Base-by-base conservation (phyloP, 2,888 invertebrate genomes). In the Drosophila multiciliata region DNA sequence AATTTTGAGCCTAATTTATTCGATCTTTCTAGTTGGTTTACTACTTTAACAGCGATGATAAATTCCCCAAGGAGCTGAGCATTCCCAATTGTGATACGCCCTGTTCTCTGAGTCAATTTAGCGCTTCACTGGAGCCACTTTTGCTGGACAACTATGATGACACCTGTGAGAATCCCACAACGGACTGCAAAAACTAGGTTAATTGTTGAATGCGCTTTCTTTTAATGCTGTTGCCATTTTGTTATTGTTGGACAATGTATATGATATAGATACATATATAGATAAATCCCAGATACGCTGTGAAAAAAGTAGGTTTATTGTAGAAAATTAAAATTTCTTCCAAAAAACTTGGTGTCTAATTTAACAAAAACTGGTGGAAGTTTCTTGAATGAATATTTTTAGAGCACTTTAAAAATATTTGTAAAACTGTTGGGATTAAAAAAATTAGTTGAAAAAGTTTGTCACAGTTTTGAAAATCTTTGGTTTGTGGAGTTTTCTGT, bases 91-190 rank as follows among this genome's bases (percentile, higher is more conserved):
- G 97, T 90, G 93, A 93, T 57, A 93, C 94, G 33, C 95, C 95
- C 0, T 97, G 97, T 86, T 92, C 94, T 4, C 93, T 96, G 75
- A 91, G 91, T 1, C 92, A 94, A 67, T 95, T 97, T 82, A 91
- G 92, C 11, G 84, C 93, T 36, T 92, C 95, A 23, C 92, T 95
- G 71, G 91, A 93, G 59, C 93, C 94, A 54, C 91, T 96, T 15
- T 93, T 96, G 57, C 95, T 96, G 0, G 89, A 92, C 1, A 94
- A 96, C 88, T 97, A 96, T 95, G 95, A 96, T 67, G 92, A 94
- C 12, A 96, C 96, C 84, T 97, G 97, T 70, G 92, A 92, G 61
- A 92, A 92, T 81, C 87, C 87, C 17, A 71, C 72, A 55, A 58
- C 77, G 23, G 89, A 91, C 23, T 92, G 91, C 77, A 91, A 90